Conservation (phyloP, 1,140 invertebrate genomes). For the Olivierus martensii region DNA sequence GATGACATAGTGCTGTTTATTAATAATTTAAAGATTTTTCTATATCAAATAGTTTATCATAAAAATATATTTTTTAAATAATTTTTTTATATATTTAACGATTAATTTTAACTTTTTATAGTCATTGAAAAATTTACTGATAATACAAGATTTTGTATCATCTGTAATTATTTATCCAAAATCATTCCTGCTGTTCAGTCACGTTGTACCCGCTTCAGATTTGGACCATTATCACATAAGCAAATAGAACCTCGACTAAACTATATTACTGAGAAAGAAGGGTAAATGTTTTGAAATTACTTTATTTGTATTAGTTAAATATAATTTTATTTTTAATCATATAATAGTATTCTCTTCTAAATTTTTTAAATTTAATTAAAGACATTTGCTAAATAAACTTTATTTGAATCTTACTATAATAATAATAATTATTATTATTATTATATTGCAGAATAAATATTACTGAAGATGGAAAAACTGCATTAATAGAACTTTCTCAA, state of each 20-base stretch:
- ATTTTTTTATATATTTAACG: too few relatives aligned
- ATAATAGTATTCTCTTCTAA: conserved; percentile 1
- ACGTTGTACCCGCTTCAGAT: conserved; percentile 91
- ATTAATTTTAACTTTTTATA: conserved; percentile 34
- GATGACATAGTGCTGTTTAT: too few relatives aligned
- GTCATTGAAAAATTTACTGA: conserved; percentile 99
- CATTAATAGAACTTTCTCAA: conserved; percentile 70
- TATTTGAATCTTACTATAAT: background rate
- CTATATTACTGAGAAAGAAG: conserved; percentile 70
- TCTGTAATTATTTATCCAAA: conserved; percentile 97
- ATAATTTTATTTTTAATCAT: conserved; percentile 1
- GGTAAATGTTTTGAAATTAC: conserved; percentile 27
- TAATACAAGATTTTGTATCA: conserved; percentile 95
- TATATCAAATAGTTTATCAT: too few relatives aligned
- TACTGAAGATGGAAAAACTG: conserved; percentile 79
- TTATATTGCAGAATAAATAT: conserved; percentile 53
- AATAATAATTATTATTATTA: conserved; percentile 8
- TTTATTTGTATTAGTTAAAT: conserved; percentile 6
- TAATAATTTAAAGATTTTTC: too few relatives aligned
- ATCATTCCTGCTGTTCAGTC: conserved; percentile 98
- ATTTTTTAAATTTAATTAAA: background rate
- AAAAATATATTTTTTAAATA: too few relatives aligned
- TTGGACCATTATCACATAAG: conserved; percentile 67
- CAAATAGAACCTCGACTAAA: conserved; percentile 85
- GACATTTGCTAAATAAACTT: too few relatives aligned